Evolutionary conservation across 2,888 invertebrate genomes (phyloP), one percentile per base, ranked within the genome.

Genomic region (Drosophila acutilabella): DNA sequence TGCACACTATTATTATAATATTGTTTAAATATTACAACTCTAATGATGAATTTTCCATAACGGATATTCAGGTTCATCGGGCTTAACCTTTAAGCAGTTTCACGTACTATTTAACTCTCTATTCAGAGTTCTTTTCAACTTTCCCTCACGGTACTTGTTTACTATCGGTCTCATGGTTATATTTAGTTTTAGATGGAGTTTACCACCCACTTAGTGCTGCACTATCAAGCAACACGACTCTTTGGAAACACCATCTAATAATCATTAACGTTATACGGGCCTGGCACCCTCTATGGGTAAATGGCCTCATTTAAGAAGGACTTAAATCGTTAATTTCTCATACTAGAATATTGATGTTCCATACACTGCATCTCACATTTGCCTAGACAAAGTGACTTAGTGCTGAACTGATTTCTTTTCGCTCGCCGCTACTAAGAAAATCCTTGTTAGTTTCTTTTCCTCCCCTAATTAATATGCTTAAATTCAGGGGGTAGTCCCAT

Each of bases 381-480:
- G 71, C 57, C 60, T 69, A 78, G 72, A 80, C 86, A 81, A 89
- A 88, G 89, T 90, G 93, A 74, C 68, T 71, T 62, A 72, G 64
- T 73, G 66, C 69, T 69, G 73, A 68, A 68, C 62, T 74, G 48
- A 47, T 68, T 62, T 69, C 72, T 64, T 64, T 68, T 71, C 73
- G 93, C 93, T 94, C 94, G 94, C 94, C 93, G 93, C 93, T 94
- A 94, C 94, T 94, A 91, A 89, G 93, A 93, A 93, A 94, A 94
- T 94, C 93, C 93, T 93, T 73, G 93, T 94, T 94, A 93, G 93
- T 95, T 95, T 95, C 94, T 94, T 94, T 95, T 95, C 94, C 94
- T 94, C 94, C 94, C 94, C 94, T 94, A 93, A 95, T 91, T 94
- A 92, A 94, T 94, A 95, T 95, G 94, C 94, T 95, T 94, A 94